Conservation (phyloP, 2,797 vertebrate genomes). For the Allobates femoralis region DNA sequence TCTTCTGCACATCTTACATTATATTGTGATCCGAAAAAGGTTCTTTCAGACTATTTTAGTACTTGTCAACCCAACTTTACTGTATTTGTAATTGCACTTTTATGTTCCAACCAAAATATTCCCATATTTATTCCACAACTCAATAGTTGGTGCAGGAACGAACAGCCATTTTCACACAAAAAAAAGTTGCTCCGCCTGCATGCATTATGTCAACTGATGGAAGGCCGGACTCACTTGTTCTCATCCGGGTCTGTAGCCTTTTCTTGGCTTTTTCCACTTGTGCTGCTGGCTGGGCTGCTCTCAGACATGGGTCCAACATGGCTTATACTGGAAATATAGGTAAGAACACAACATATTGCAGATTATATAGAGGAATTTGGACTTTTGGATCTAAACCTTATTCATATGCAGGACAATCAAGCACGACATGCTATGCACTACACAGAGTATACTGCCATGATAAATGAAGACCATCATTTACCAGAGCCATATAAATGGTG, state of each 20-base stretch:
- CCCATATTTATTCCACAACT: neutral
- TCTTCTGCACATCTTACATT: too few relatives aligned
- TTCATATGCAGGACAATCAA: neutral
- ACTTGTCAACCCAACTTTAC: too few relatives aligned
- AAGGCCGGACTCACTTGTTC: constrained; percentile 78
- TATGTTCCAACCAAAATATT: neutral
- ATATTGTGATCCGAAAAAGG: too few relatives aligned
- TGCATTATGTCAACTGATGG: neutral
- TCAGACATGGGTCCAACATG: constrained; percentile 92
- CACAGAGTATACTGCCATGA: neutral
- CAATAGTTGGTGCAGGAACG: neutral
- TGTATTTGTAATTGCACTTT: neutral
- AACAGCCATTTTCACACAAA: neutral
- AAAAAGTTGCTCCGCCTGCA: neutral
- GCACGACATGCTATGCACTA: neutral
- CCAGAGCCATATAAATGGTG: too few relatives aligned
- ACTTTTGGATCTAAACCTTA: too few relatives aligned
- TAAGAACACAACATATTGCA: neutral
- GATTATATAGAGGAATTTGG: neutral
- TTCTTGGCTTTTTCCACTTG: constrained; percentile 81
- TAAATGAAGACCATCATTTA: too few relatives aligned
- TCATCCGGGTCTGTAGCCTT: constrained; percentile 78
- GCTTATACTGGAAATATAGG: constrained; percentile 81
- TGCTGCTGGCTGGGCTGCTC: constrained; percentile 87
- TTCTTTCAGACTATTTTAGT: too few relatives aligned